Conservation (phyloP, 2,113 vertebrate genomes). For the Phrynosoma blainvillii region DNA sequence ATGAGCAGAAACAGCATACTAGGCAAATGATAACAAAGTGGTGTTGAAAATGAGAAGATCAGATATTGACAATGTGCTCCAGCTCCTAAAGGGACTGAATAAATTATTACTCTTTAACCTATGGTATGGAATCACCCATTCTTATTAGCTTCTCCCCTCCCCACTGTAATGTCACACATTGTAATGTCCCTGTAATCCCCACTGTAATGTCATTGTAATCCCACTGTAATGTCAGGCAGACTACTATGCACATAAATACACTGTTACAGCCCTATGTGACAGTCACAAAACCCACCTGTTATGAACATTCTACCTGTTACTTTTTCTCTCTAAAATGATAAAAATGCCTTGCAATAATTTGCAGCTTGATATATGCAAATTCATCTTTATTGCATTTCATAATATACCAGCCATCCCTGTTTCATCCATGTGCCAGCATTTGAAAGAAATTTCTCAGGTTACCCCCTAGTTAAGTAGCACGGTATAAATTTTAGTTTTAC, state of each 20-base stretch:
- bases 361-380: constrained; percentile 58
- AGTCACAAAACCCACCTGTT: constrained; percentile 54
- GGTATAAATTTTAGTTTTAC: constrained; percentile 60
- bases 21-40: constrained; percentile 17
- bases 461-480: constrained; percentile 50
- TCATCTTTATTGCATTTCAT: constrained; percentile 62
- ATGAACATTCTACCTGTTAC: constrained; percentile 71
- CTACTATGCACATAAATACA: constrained; percentile 41
- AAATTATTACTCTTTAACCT: constrained; percentile 31
- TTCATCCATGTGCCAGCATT: constrained; percentile 60
- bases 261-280: constrained; percentile 43
- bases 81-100: constrained; percentile 21
- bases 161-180: constrained; percentile 57
- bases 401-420: constrained; percentile 34
- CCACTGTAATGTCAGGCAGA: constrained; percentile 60
- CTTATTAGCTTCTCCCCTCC: constrained; percentile 31
- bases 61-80: background rate
- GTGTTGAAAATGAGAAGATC: constrained; percentile 31
- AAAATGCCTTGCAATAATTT: constrained; percentile 53
- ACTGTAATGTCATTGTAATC: no score
- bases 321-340: constrained; percentile 47
- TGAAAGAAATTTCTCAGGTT: constrained; percentile 53
- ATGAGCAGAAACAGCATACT: background rate
- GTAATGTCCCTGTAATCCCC: no score
- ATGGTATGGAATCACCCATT: constrained; percentile 42